Evolutionary conservation across 2,797 vertebrate genomes (phyloP).

Genomic region (Paguma larvata): DNA sequence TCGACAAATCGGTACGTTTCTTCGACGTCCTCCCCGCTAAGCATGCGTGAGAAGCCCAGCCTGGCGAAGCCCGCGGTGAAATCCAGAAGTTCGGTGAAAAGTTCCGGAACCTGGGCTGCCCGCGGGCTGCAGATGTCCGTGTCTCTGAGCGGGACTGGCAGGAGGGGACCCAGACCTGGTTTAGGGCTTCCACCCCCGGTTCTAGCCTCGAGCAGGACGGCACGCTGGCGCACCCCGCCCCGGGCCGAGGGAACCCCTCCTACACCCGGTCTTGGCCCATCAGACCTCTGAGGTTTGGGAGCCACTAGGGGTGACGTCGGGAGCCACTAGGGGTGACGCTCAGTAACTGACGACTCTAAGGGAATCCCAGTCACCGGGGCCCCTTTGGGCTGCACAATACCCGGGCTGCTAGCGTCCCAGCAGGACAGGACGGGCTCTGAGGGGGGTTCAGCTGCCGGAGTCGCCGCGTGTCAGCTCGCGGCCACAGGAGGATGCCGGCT

Average conservation of each 20-base stretch:
- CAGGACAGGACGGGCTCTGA: rapidly evolving
- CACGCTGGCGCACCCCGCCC: rapidly evolving
- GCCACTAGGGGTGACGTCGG: not conserved
- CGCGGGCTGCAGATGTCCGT: rapidly evolving
- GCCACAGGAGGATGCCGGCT: rapidly evolving
- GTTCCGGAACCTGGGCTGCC: rapidly evolving
- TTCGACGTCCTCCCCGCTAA: rapidly evolving
- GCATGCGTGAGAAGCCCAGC: rapidly evolving
- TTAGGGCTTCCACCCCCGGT: rapidly evolving
- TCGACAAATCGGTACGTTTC: rapidly evolving
- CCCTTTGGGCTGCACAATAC: too few relatives aligned
- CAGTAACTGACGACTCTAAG: too few relatives aligned
- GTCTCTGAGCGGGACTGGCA: rapidly evolving
- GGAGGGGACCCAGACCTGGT: rapidly evolving
- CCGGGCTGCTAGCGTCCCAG: rapidly evolving
- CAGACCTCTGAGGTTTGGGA: not conserved
- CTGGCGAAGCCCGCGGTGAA: not conserved
- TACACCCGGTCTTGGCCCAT: rapidly evolving
- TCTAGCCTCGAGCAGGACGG: too few relatives aligned
- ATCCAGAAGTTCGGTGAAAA: rapidly evolving
- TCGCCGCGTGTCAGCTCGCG: rapidly evolving
- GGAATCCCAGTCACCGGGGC: rapidly evolving
- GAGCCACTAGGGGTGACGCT: too few relatives aligned
- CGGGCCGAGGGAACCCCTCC: rapidly evolving
- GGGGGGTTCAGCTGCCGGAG: too few relatives aligned